Evolutionary conservation across 2,888 invertebrate species (phyloP), one percentile per base, ranked within the genome.

Genomic region (Cheilosia vernalis): DNA sequence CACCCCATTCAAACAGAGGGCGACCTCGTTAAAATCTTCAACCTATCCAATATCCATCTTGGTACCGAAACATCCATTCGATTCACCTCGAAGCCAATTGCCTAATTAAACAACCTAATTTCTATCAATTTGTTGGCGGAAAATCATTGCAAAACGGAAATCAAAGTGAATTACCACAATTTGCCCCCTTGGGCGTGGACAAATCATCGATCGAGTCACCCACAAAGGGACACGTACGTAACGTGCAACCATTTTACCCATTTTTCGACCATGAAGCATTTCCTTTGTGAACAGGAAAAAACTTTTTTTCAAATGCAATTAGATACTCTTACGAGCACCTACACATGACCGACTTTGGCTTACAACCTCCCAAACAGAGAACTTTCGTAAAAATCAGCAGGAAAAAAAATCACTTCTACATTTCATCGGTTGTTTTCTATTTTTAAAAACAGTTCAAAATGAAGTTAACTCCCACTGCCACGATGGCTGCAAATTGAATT

Each of bases 271-370:
- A 72, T 60, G 53, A 63, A 81, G 72, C 81, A 85, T 81, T 81
- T 78, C 81, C 85, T 67, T 67, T 42, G 44, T 42, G 13, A 4
- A 4, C 47, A 56, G 10, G 4, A 37, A 63, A 61, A 81, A 83
- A 83, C 55, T 66, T 85, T 77, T 61, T 58, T 80, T 64, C 58
- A 85, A 85, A 85, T 77, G 81, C 67, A 85, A 85, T 85, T 85
- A 85, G 76, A 76, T 66, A 53, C 63, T 77, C 72, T 24, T 44
- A 49, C 66, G 56, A 24, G 33, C 17, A 15, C 37, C 33, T 19
- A 33, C 5, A 19, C 30, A 5, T 30, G 30, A 17, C 30, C 40
- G n/a, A 37, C 30, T 51, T 40, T 42, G 30, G 13, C 17, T 63
- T 49, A 58, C 47, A 17, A 27, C 63, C 33, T 33, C 1, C 33